Base-by-base conservation (phyloP, 2,113 vertebrate genomes). In the Theristicus caerulescens region DNA sequence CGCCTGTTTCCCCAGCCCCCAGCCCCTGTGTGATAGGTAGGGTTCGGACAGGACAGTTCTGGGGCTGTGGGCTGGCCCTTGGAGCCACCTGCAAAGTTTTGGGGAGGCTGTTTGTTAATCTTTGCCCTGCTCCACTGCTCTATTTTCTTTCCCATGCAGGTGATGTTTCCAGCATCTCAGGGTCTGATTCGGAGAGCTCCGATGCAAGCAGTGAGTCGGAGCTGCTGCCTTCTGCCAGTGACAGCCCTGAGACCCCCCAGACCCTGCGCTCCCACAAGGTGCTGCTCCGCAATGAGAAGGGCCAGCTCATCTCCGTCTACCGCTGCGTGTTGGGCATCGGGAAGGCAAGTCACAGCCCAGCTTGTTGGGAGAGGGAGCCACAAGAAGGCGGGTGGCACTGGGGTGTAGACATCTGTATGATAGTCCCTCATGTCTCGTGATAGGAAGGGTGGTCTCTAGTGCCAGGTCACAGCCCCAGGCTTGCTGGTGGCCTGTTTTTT, bases 91-190 rank as follows among this genome's bases (percentile, higher is more conserved):
- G 25, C 22, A 19, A 47, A 55, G 15, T 76, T 89, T 20, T 59
- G 27, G 9, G 18, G 20, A 78, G 10, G 8, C 19, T 58, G 11
- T 85, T 49, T 14, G 9, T 62, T 86, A 40, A 70, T 27, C 3
- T 86, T 65, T 34, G 22, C 16, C 11, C 11, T 47, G 15, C 64
- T 87, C 47, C 31, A 27, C 16, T 36, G n/a, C 46, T 42, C 14
- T 12, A 11, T 76, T 38, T 88, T 47, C 57, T 29, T 24, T 57
- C 38, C 52, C 82, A 79, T 70, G 51, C 96, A 99, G 99, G 99
- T 65, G 99, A 99, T 57, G 84, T 99, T 95, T 99, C 99, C 51
- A 99, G 99, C 92, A 99, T 99, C 96, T 99, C 99, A 0, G 99
- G 99, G 26, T 99, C 99, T 0, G 99, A 99, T 94, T 99, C 98